Percentiles rank a stretch among this genome's conserved stretches.
Evolutionary conservation across 2,888 invertebrate genomes (phyloP).

Genomic region (Leptinotarsa peninsularis): DNA sequence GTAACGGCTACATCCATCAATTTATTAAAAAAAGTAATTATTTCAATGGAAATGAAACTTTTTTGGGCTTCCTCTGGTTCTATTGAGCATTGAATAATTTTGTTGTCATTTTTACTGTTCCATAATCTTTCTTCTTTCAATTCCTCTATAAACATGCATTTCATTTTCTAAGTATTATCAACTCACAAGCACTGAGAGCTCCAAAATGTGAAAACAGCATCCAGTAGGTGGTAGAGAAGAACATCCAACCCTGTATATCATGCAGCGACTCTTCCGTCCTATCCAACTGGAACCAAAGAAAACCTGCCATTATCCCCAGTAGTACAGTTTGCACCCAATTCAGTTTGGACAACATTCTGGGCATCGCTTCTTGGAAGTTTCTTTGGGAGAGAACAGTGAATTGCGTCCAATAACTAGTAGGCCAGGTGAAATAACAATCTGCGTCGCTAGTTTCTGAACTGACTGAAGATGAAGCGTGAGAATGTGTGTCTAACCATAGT

Average conservation of each 20-base stretch:
- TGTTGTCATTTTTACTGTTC: too few relatives aligned
- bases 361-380: constrained; percentile 81
- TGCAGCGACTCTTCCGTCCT: constrained; percentile 79
- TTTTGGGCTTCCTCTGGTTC: too few relatives aligned
- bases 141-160: too few relatives aligned
- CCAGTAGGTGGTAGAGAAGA: constrained; percentile 86
- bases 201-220: constrained; percentile 84
- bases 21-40: too few relatives aligned
- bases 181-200: constrained; percentile 83
- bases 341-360: constrained; percentile 80
- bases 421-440: constrained; percentile 76
- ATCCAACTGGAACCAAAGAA: constrained; percentile 84
- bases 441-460: constrained; percentile 72
- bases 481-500: constrained; percentile 78
- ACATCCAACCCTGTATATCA: constrained; percentile 87
- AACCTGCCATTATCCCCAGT: constrained; percentile 78
- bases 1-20: too few relatives aligned
- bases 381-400: constrained; percentile 80
- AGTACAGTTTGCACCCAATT: constrained; percentile 83
- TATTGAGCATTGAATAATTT: too few relatives aligned
- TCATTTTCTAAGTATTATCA: too few relatives aligned
- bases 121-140: too few relatives aligned
- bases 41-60: too few relatives aligned
- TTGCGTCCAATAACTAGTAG: constrained; percentile 84
- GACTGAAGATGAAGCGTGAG: constrained; percentile 74